Base-by-base conservation (phyloP, 2,113 vertebrate genomes). In the Vidua chalybeata region DNA sequence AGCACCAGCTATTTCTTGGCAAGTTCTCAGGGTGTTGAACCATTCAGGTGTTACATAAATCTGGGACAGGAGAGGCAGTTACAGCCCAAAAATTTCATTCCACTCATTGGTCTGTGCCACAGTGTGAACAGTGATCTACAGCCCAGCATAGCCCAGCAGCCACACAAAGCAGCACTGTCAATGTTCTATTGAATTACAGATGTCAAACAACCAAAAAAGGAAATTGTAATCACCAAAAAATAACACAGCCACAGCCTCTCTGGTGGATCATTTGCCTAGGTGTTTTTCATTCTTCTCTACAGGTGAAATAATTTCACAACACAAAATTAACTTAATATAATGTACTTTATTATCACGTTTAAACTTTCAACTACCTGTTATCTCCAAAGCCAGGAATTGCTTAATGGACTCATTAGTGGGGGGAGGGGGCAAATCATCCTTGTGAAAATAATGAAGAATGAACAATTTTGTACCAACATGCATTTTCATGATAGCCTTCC, bases 371-470 rank as follows among this genome's bases (percentile, higher is more conserved):
- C 76, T 55, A 71, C 59, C 33, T 84, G 46, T 75, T 94, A 33
- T 55, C 46, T 80, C 31, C 45, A 79, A 67, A 91, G 30, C 4
- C 9, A 3, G 33, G 27, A 24, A 20, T 21, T 62, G 55, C 33
- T 81, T 78, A 84, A 77, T 59, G 17, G 58, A 49, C 27, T 28
- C n/a, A 33, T 14, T 41, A 30, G 1, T 1, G 4, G 9, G 3
- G 7, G 5, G 2, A n/a, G 15, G 1, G 1, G 0, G 3, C 4
- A 15, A 84, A 23, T 66, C 35, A 51, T 43, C 28, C 41, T 58
- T 85, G 52, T 88, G 51, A 96, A 93, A 96, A 88, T 90, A 67
- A 85, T 51, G 75, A 89, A 82, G 35, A 82, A 46, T 52, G 33
- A 92, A 83, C 23, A 45, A 61, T 80, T 94, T 88, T 88, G 67